Base-by-base conservation (phyloP, 2,113 vertebrate species). In the Xiphophorus maculatus region DNA sequence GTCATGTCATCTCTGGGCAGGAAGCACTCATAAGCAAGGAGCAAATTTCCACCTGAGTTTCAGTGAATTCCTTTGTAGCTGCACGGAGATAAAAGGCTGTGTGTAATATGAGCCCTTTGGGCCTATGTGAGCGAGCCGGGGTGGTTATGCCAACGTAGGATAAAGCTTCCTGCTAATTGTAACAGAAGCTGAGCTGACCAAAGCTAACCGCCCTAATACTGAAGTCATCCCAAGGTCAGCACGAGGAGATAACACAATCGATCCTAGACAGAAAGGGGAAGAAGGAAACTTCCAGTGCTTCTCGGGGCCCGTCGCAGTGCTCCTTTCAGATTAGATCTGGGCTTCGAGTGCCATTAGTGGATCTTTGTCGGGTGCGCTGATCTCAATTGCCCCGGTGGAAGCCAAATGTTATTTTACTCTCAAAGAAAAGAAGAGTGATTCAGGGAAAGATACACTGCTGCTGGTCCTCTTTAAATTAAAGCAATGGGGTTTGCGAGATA, bases 121-220 rank as follows among this genome's bases (percentile, higher is more conserved):
- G 80, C 71, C 71, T 75, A 63, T 72, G 62, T 30, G 63, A 66
- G 67, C 1, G 25, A 22, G 68, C 27, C 29, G 17, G 33, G 66
- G 73, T 40, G 77, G 81, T 85, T 89, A 86, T 87, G 72, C 88
- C 87, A 79, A 67, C 66, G 86, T 85, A 89, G 91, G 92, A 93
- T 93, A 80, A 91, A 94, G 90, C 90, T 93, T 93, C 93, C 91
- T 90, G 88, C 90, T 94, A 93, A 94, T 94, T 93, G 94, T 94
- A 94, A 95, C 91, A 82, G 92, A 94, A 95, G 92, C 94, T 74
- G 77, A 78, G 85, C 88, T 93, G 91, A 94, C 89, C 90, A 83
- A 76, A 74, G 81, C 89, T 85, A 89, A 92, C 86, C 78, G 80
- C 88, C 85, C 82, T 91, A 87, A 92, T 85, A 79, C 87, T 78